A percentile compares a stretch with the other conserved stretches of the same genome.
These are phyloP conservation scores for Achlya flavicornis DNA, from an alignment of 2,888 invertebrate species.

Conservation along the genomic window DNA sequence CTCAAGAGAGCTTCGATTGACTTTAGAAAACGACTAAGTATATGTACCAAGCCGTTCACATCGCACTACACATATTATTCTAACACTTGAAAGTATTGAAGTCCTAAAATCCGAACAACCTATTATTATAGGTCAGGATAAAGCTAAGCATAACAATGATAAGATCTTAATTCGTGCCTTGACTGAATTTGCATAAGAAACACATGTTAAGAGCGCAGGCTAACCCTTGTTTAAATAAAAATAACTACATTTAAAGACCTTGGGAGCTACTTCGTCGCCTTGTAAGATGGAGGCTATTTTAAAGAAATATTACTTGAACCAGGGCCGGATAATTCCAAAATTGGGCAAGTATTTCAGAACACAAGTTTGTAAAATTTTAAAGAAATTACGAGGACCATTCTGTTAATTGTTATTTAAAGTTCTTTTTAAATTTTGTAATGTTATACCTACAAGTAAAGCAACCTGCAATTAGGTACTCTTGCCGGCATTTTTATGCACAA, in stretches of 20 bases:
- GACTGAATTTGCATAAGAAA: slow-evolving; percentile 44
- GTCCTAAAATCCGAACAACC: slow-evolving; percentile 2
- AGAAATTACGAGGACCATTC: too few relatives aligned
- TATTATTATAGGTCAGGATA: neutral
- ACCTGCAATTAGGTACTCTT: too few relatives aligned
- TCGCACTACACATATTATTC: neutral
- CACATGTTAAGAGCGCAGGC: slow-evolving; percentile 30
- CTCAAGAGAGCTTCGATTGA: too few relatives aligned
- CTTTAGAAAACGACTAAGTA: too few relatives aligned
- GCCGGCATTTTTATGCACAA: too few relatives aligned
- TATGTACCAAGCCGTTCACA: neutral
- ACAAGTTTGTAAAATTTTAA: neutral
- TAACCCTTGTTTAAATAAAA: slow-evolving; percentile 32
- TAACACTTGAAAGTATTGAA: neutral
- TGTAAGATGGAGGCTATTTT: slow-evolving; percentile 4
- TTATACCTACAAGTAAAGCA: too few relatives aligned
- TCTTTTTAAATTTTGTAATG: too few relatives aligned
- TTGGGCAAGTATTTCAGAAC: neutral
- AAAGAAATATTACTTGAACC: neutral
- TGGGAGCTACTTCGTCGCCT: slow-evolving; percentile 9
- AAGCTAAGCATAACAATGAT: slow-evolving; percentile 3
- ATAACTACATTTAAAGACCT: slow-evolving; percentile 15
- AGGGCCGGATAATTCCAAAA: neutral
- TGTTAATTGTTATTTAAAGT: too few relatives aligned
- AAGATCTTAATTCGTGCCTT: slow-evolving; percentile 1